Evolutionary conservation across 2,797 vertebrate species (phyloP), one percentile per base, ranked within the genome.

Genomic region (Danio kyathit): DNA sequence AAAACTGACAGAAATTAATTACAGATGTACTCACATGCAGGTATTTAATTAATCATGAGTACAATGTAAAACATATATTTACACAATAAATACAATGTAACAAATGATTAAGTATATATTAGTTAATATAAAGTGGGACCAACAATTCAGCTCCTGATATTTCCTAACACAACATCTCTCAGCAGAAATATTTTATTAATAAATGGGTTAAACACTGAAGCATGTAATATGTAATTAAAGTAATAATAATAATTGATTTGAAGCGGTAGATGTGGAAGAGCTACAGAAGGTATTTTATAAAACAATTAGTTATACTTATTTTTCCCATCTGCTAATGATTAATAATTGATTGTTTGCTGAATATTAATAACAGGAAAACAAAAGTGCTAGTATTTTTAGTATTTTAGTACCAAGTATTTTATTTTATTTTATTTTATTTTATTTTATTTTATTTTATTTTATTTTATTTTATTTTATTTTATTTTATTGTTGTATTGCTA

Each of bases 181-280:
- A 73, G 72, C 65, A 72, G 43, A 82, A 67, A 57, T 21, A 5
- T 49, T 70, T 43, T 67, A 60, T 38, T 41, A 59, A 80, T 16
- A 77, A 82, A 82, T 52, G 21, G 73, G 80, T 66, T 66, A 41
- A 74, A 80, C 16, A 67, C 40, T 46, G 9, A 63, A 61, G 61
- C 74, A 76, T 76, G 73, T 80, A 74, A 82, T 82, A 63, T 16
- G 8, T 17, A 64, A 10, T 43, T 64, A 43, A 64, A 63, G 21
- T 40, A 41, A n/a, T 43, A 5, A 2, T 10, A 64, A 64, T 43
- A 17, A 43, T 19, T 29, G 12, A 38, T 49, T 29, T 51, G 1
- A 6, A 12, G 19, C 3, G 46, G 19, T 38, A 6, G 4, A 49
- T 69, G 5, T 6, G 13, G 46, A 44, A 43, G 63, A 51, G 14